Conservation (phyloP, 92 coral and sea anemone species). For the Desmophyllum pertusum region DNA sequence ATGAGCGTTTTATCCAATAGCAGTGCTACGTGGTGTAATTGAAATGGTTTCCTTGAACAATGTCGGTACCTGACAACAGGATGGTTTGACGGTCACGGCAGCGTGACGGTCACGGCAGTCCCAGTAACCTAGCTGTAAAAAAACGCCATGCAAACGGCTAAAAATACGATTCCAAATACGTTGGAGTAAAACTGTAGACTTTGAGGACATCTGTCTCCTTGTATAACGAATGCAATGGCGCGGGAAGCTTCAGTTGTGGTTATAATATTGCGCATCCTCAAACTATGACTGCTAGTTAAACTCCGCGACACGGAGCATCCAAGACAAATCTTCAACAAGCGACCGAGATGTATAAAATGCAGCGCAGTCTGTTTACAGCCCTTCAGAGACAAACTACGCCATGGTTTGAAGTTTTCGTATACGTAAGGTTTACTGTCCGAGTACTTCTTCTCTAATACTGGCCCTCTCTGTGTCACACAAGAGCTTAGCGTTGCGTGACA, state of each 20-base stretch:
- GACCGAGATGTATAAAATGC: not conserved
- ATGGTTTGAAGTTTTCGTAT: not conserved
- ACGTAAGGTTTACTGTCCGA: not conserved
- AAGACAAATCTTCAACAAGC: too few relatives aligned
- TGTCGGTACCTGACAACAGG: not conserved
- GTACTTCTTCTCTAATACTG: not conserved
- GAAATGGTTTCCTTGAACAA: constrained; percentile 9
- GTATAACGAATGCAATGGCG: not conserved
- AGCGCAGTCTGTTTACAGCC: not conserved
- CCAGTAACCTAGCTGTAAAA: not conserved
- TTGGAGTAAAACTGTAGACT: constrained; percentile 11
- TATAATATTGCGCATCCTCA: not conserved
- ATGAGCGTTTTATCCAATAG: not conserved
- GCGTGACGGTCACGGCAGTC: not conserved
- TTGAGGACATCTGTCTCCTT: not conserved
- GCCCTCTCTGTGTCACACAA: too few relatives aligned
- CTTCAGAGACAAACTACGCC: not conserved
- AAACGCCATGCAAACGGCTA: constrained; percentile 11
- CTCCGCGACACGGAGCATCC: not conserved
- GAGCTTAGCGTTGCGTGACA: too few relatives aligned
- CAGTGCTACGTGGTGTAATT: constrained; percentile 9
- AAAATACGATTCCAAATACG: not conserved
- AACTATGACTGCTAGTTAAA: not conserved
- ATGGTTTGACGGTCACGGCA: not conserved
- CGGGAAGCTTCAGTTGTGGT: not conserved